phyloP scores from a whole-genome alignment of 2,113 vertebrate species.

The Ptyas mucosa region DNA sequence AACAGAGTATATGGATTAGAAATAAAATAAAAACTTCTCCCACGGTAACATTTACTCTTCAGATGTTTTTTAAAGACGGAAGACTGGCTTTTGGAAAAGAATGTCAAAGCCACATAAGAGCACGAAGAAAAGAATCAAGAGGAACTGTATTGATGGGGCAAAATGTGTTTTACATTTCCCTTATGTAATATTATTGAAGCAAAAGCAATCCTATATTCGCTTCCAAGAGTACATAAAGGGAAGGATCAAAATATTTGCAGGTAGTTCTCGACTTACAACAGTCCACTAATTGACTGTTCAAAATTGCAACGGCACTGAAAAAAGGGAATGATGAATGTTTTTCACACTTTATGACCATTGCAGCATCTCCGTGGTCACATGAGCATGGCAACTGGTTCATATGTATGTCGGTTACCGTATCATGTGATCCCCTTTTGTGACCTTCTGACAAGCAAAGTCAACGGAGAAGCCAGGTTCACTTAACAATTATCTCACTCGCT shows the following conservation, averaged over 20 bases:
- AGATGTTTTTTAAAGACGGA: background rate
- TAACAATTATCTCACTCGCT: background rate
- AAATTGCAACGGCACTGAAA: background rate
- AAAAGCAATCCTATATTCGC: background rate
- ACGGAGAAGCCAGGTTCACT: background rate
- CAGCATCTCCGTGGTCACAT: background rate
- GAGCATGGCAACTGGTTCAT: background rate
- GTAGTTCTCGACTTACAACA: background rate
- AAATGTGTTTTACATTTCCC: background rate
- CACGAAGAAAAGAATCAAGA: background rate
- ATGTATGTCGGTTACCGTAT: background rate
- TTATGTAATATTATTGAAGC: background rate
- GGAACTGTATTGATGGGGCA: background rate
- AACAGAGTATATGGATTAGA: background rate
- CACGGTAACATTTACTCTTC: background rate
- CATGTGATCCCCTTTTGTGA: background rate
- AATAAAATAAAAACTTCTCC: background rate
- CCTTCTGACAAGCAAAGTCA: background rate
- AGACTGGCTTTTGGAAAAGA: background rate
- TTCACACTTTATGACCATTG: background rate
- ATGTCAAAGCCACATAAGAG: background rate
- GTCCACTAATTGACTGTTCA: background rate
- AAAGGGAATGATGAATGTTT: background rate
- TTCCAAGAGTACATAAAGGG: background rate
- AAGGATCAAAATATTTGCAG: background rate